Evolutionary conservation across 2,113 vertebrate genomes (phyloP).

Genomic region (Apteryx mantelli): DNA sequence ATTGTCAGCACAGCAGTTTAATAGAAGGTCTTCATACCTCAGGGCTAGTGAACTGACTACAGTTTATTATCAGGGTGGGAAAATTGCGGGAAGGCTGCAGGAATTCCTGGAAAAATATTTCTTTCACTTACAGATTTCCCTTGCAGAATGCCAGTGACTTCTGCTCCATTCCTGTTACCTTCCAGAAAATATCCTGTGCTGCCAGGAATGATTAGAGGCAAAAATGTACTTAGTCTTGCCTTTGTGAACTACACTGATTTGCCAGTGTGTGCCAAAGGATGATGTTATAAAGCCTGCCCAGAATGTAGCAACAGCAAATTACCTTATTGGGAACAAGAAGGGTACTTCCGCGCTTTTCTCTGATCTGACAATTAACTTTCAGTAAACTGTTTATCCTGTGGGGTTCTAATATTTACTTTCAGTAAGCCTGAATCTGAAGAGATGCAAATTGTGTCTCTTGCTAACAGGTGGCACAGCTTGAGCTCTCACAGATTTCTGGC

Average conservation of each 20-base stretch:
- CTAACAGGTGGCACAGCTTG: slow-evolving; percentile 40
- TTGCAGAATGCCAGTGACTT: not conserved
- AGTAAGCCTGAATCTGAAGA: not conserved
- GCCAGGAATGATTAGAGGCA: not conserved
- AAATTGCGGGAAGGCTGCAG: not conserved
- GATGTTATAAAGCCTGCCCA: not conserved
- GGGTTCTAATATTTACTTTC: slow-evolving; percentile 45
- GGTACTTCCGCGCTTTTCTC: not conserved
- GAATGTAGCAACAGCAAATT: not conserved
- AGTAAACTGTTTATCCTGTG: slow-evolving; percentile 19
- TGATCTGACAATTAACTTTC: slow-evolving; percentile 1
- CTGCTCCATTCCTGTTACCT: not conserved
- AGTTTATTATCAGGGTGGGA: not conserved
- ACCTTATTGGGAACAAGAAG: not conserved
- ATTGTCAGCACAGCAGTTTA: not conserved
- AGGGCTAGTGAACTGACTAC: not conserved
- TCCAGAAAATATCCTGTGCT: not conserved
- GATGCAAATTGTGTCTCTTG: slow-evolving; percentile 24
- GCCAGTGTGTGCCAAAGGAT: not conserved
- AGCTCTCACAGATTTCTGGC: slow-evolving; percentile 25
- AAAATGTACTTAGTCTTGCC: not conserved
- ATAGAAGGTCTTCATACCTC: not conserved
- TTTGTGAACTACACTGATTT: not conserved
- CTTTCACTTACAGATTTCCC: not conserved
- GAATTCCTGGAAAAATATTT: slow-evolving; percentile 30